A percentile compares a stretch with the other conserved stretches of the same genome.
Evolutionary conservation across 2,888 invertebrate species (phyloP).

Genomic region (Phengaris alcon): DNA sequence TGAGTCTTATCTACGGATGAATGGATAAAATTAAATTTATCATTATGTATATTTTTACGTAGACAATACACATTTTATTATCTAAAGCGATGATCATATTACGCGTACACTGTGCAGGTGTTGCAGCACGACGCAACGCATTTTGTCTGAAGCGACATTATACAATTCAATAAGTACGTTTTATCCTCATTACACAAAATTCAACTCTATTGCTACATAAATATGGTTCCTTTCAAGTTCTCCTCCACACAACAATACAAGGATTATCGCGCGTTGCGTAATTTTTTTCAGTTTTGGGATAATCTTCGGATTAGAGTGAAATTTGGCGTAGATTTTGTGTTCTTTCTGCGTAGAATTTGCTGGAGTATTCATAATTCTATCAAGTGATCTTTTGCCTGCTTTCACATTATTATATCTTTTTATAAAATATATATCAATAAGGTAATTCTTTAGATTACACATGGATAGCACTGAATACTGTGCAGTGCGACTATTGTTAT

Average conservation of each 20-base stretch:
- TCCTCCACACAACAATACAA: neutral
- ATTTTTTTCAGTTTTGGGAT: conserved; percentile 7
- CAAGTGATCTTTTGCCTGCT: conserved; percentile 17
- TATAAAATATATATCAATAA: neutral
- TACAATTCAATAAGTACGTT: conserved; percentile 27
- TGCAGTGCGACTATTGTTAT: too few relatives aligned
- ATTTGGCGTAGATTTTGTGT: conserved; percentile 11
- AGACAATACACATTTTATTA: too few relatives aligned
- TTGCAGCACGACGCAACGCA: conserved; percentile 9
- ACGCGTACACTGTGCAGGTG: too few relatives aligned
- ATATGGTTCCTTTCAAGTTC: conserved; percentile 18
- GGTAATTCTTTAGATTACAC: conserved; percentile 2
- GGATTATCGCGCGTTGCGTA: conserved; percentile 37
- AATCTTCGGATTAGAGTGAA: conserved; percentile 16
- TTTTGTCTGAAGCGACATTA: neutral
- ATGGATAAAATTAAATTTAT: too few relatives aligned
- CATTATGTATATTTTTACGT: too few relatives aligned
- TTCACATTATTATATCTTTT: neutral
- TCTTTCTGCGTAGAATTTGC: conserved; percentile 30
- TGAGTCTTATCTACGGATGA: too few relatives aligned
- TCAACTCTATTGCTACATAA: neutral
- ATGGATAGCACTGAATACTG: neutral
- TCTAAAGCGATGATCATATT: too few relatives aligned
- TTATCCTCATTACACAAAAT: neutral
- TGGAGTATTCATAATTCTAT: conserved; percentile 16